Evolutionary conservation across 2,888 invertebrate genomes (phyloP).

Genomic region (Scaeva pyrastri): DNA sequence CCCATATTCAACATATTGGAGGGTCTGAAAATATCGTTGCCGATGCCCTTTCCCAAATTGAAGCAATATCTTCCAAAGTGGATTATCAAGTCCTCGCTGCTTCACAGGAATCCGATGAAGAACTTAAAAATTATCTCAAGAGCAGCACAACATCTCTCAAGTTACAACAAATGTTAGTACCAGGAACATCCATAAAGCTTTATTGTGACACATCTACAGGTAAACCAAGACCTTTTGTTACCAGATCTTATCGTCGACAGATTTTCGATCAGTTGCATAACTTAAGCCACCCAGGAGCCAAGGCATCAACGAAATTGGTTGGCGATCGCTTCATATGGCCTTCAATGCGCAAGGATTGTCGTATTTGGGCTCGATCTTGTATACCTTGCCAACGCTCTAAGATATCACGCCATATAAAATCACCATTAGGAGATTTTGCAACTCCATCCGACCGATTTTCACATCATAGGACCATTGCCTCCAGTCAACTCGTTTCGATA

Average conservation of each 20-base stretch:
- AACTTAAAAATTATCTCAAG: background rate
- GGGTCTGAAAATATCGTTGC: background rate
- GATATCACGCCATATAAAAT: too few species aligned
- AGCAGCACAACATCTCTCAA: background rate
- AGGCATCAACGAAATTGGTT: background rate
- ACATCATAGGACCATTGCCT: too few species aligned
- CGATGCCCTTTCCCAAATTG: background rate
- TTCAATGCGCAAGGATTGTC: constrained; percentile 11
- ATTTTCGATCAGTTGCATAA: too few species aligned
- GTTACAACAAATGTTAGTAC: too few species aligned
- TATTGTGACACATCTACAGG: too few species aligned
- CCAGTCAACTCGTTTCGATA: too few species aligned
- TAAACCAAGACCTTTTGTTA: constrained; percentile 27
- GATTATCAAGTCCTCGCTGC: background rate
- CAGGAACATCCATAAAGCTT: too few species aligned
- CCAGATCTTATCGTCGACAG: too few species aligned
- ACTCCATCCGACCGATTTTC: too few species aligned
- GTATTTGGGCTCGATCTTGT: too few species aligned
- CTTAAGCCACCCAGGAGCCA: constrained; percentile 3
- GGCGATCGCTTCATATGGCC: background rate
- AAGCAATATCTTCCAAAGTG: background rate
- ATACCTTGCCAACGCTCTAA: too few species aligned
- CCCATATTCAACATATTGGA: constrained; percentile 25
- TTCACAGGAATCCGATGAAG: background rate
- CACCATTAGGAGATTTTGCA: too few species aligned